Evolutionary conservation across 2,113 vertebrate species (phyloP).

Genomic region (Damaliscus lunatus): DNA sequence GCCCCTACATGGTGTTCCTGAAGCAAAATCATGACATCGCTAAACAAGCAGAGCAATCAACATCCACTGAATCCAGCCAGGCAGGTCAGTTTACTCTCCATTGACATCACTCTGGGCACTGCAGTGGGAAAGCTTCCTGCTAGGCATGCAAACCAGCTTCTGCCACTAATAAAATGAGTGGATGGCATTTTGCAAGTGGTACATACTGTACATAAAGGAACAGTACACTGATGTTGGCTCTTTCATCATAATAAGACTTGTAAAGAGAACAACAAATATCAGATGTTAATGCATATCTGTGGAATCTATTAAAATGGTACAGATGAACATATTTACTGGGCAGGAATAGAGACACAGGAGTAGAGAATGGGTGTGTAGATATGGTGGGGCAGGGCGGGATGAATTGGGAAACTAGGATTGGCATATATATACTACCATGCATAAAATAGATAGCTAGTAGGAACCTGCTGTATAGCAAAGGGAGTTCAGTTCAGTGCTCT

Average conservation of each 20-base stretch:
- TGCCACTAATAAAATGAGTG: too few relatives aligned
- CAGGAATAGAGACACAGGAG: not conserved
- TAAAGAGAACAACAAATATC: not conserved
- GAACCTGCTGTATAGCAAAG: not conserved
- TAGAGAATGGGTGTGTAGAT: not conserved
- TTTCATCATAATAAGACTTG: not conserved
- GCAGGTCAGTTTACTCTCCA: not conserved
- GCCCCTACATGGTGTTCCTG: accelerated
- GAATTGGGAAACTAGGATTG: not conserved
- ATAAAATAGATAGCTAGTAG: not conserved
- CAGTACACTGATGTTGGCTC: accelerated
- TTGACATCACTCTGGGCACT: too few relatives aligned
- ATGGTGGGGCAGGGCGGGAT: not conserved
- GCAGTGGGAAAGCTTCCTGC: not conserved
- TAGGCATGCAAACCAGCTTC: accelerated
- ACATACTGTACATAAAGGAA: accelerated
- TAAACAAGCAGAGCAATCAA: not conserved
- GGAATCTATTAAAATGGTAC: not conserved
- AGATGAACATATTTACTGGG: not conserved
- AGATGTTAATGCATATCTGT: not conserved
- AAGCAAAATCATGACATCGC: accelerated
- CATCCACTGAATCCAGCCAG: accelerated
- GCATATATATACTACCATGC: not conserved
- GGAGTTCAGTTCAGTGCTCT: not conserved
- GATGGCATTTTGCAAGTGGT: not conserved